A percentile compares a stretch with the other conserved stretches of the same genome.
Evolutionary conservation across 92 coral and sea anemone genomes (phyloP).

Genomic region (Umimayanthus chanpuru): DNA sequence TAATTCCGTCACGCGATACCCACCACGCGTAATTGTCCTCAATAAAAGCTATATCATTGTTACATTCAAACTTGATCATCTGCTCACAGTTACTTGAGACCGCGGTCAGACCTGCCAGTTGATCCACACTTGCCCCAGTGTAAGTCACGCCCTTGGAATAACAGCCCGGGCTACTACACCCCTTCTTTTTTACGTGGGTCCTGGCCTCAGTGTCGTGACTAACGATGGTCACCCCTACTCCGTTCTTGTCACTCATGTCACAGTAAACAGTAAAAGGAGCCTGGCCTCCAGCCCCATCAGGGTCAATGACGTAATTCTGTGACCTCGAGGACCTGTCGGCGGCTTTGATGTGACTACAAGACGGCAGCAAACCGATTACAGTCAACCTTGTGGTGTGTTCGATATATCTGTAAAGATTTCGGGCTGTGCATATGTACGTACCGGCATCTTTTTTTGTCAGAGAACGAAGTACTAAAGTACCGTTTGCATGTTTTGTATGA

Average conservation of each 20-base stretch:
- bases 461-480: neutral
- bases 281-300: constrained; percentile 11
- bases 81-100: constrained; percentile 68
- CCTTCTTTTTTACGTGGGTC: constrained; percentile 19
- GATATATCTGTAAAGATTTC: neutral
- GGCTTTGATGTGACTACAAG: constrained; percentile 11
- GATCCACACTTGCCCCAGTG: constrained; percentile 60
- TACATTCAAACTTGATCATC: constrained; percentile 67
- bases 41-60: constrained; percentile 28
- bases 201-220: constrained; percentile 43
- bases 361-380: neutral
- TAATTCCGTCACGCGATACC: constrained; percentile 75
- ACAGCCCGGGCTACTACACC: constrained; percentile 8
- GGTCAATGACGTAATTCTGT: constrained; percentile 31
- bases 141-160: constrained; percentile 40
- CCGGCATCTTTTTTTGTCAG: constrained; percentile 15
- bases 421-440: neutral
- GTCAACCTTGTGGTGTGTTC: neutral
- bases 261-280: constrained; percentile 36
- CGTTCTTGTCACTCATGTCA: constrained; percentile 48
- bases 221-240: constrained; percentile 33
- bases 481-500: neutral
- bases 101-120: constrained; percentile 7
- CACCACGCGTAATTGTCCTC: constrained; percentile 42
- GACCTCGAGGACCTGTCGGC: neutral